Evolutionary conservation across 1,140 invertebrate genomes (phyloP).

Genomic region (Heliconius hermathena): DNA sequence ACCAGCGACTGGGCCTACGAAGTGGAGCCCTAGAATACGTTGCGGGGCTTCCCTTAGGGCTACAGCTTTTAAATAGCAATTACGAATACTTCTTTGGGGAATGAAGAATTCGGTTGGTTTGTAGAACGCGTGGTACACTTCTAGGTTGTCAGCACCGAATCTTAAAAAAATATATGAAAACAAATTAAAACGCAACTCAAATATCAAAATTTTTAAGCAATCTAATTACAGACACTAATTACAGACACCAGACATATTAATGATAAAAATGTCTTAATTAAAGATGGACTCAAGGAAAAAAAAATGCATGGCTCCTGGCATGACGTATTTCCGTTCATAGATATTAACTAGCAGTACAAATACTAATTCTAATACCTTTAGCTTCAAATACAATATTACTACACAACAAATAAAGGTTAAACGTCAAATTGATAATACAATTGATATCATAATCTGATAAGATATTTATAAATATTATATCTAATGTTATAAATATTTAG

Average conservation of each 20-base stretch:
- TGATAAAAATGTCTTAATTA: no score
- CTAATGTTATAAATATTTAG: slow-evolving; percentile 2
- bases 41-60: slow-evolving; percentile 86
- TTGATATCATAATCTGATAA: slow-evolving; percentile 6
- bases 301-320: no score
- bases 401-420: neutral
- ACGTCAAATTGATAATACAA: slow-evolving; percentile 1
- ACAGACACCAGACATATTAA: no score
- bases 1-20: slow-evolving; percentile 96
- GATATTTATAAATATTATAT: neutral
- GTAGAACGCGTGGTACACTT: slow-evolving; percentile 96
- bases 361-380: no score
- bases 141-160: slow-evolving; percentile 87
- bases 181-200: neutral
- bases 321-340: no score
- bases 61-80: slow-evolving; percentile 92
- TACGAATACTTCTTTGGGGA: slow-evolving; percentile 88
- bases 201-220: no score
- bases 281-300: no score
- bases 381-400: no score
- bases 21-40: slow-evolving; percentile 96
- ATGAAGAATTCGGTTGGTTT: slow-evolving; percentile 98
- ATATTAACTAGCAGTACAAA: no score
- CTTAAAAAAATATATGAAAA: slow-evolving; percentile 33
- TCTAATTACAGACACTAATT: no score